Conservation (phyloP, 2,113 vertebrate species). For the Aix galericulata region DNA sequence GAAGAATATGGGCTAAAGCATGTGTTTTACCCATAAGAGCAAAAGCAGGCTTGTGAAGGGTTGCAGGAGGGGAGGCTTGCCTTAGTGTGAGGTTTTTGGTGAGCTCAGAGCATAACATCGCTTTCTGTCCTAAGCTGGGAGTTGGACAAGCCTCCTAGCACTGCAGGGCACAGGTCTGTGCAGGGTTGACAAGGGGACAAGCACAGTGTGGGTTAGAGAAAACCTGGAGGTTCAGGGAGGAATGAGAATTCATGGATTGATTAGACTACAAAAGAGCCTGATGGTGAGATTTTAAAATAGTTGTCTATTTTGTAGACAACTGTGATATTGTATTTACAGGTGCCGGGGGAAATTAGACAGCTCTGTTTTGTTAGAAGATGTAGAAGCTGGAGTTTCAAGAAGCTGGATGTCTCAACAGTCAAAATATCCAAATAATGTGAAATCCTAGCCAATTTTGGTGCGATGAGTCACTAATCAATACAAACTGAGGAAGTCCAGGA, state of each 20-base stretch:
- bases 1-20: not conserved
- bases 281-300: not conserved
- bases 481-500: not conserved
- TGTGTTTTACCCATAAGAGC: not conserved
- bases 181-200: not conserved
- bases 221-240: not conserved
- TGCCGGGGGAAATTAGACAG: no score
- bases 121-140: not conserved
- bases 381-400: not conserved
- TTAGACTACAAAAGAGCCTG: not conserved
- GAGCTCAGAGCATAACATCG: not conserved
- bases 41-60: no score
- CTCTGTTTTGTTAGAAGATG: not conserved
- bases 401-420: not conserved
- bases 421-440: not conserved
- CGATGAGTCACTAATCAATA: not conserved
- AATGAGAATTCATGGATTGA: not conserved
- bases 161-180: not conserved
- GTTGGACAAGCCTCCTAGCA: rapidly evolving
- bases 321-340: not conserved
- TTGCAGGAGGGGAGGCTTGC: no score
- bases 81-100: not conserved
- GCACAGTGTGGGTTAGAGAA: not conserved
- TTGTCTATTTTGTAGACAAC: not conserved
- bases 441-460: not conserved